phyloP scores from a whole-genome alignment of 2,888 invertebrate genomes.

The Poecilobothrus nobilitatus region DNA sequence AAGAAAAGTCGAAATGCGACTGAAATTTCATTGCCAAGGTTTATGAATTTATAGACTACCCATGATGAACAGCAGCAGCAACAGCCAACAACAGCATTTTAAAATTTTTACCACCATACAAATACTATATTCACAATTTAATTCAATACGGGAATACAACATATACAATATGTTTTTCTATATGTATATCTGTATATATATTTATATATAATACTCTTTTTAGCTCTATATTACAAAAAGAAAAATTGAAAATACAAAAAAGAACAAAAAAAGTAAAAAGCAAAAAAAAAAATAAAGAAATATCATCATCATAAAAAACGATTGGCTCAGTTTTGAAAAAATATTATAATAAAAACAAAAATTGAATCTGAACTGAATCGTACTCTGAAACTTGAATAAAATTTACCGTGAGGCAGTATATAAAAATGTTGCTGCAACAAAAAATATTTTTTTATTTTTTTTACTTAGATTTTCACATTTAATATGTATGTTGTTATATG shows the following conservation, averaged over 20 bases:
- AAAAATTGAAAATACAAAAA: neutral
- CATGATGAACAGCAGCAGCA: conserved; percentile 26
- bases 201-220: no score
- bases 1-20: conserved; percentile 36
- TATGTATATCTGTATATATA: no score
- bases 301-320: neutral
- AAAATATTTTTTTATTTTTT: no score
- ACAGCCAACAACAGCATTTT: conserved; percentile 24
- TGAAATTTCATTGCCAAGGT: conserved; percentile 45
- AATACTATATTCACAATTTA: no score
- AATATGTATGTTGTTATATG: no score
- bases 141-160: no score
- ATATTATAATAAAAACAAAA: neutral
- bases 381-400: neutral
- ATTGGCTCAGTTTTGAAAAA: neutral
- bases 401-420: no score
- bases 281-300: neutral
- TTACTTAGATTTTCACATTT: no score
- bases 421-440: no score
- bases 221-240: neutral
- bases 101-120: neutral
- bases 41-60: conserved; percentile 46
- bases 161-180: no score
- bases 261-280: neutral
- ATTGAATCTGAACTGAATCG: neutral